phyloP scores from a whole-genome alignment of 2,797 vertebrate genomes.

The Hapalemur alaotrensis region DNA sequence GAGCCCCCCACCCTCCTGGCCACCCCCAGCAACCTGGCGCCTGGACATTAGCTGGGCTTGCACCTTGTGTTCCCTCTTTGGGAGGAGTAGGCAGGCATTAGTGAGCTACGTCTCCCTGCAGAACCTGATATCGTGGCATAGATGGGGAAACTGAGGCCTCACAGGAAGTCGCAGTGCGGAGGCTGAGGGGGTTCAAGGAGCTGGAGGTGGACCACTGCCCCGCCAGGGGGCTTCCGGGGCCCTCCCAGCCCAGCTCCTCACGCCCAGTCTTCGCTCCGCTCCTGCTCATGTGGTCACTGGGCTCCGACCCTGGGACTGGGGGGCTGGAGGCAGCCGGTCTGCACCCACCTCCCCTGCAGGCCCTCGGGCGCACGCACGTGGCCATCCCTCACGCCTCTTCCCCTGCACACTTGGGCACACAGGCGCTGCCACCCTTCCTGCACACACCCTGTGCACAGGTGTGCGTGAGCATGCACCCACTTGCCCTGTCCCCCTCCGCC shows the following conservation, averaged over 20 bases:
- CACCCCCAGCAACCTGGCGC: rapidly evolving
- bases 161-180: neutral
- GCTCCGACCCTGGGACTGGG: neutral
- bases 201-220: neutral
- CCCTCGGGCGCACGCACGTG: rapidly evolving
- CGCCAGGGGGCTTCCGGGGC: rapidly evolving
- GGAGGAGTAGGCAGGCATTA: neutral
- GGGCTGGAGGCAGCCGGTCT: neutral
- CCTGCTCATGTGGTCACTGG: neutral
- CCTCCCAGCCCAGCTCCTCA: neutral
- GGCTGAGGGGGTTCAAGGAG: neutral
- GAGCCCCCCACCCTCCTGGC: constrained; percentile 2
- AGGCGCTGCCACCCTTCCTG: neutral
- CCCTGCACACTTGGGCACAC: rapidly evolving
- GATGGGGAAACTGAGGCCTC: neutral
- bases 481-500: neutral
- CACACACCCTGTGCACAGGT: neutral
- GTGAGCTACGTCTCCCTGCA: neutral
- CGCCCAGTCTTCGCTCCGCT: rapidly evolving
- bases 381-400: neutral
- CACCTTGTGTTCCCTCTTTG: rapidly evolving
- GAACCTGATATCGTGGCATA: rapidly evolving
- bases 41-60: rapidly evolving
- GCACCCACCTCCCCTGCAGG: neutral
- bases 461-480: rapidly evolving